These are phyloP conservation scores for Telenomus remus DNA, from an alignment of 1,140 invertebrate species.

Conservation along the genomic window DNA sequence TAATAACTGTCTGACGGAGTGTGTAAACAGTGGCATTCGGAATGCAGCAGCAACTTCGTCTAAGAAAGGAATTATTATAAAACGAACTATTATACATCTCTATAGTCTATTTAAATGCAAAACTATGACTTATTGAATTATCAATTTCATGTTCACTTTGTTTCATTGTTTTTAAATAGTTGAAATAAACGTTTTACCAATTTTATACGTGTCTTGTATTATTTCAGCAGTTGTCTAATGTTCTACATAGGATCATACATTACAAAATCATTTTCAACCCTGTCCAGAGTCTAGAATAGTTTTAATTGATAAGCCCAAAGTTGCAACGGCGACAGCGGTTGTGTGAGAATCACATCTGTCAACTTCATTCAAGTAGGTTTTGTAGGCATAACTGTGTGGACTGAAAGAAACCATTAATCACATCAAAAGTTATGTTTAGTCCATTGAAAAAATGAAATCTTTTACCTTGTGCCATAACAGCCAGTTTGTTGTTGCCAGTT, in stretches of 20 bases:
- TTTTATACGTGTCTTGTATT: constrained; percentile 59
- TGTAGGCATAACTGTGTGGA: constrained; percentile 4
- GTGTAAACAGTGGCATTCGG: constrained; percentile 33
- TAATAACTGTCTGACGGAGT: constrained; percentile 33
- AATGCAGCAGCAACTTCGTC: constrained; percentile 49
- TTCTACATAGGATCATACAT: background rate
- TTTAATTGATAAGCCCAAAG: constrained; percentile 26
- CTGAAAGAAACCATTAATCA: too few relatives aligned
- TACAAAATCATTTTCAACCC: background rate
- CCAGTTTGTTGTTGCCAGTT: constrained; percentile 61
- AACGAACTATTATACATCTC: constrained; percentile 71
- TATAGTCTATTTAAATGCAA: constrained; percentile 73
- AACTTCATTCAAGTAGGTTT: too few relatives aligned
- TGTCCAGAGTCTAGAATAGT: background rate
- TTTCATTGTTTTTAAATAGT: constrained; percentile 76
- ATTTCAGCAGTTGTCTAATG: background rate
- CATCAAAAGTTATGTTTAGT: background rate
- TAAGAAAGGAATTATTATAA: constrained; percentile 47
- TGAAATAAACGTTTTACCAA: constrained; percentile 75
- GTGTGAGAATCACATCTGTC: constrained; percentile 23
- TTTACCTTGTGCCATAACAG: constrained; percentile 54
- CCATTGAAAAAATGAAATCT: background rate
- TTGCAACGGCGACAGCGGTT: constrained; percentile 40
- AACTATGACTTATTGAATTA: constrained; percentile 75
- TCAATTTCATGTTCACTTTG: constrained; percentile 75